A percentile compares a stretch with the other conserved stretches of the same genome.
phyloP scores from a whole-genome alignment of 2,888 invertebrate genomes.

The Hecatera dysodea region DNA sequence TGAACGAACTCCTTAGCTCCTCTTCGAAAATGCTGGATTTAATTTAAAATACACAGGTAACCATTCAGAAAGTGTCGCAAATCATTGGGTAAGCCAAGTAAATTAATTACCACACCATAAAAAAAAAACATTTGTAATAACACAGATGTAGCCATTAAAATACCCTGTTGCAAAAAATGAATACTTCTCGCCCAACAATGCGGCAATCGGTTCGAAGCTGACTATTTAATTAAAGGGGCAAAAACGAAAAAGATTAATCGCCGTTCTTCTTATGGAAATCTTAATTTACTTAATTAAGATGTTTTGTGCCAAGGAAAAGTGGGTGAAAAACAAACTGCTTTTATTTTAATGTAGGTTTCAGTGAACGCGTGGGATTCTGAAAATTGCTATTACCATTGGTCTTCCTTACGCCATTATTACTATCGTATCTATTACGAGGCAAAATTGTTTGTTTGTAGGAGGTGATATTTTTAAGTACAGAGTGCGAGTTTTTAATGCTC shows the following conservation, averaged over 20 bases:
- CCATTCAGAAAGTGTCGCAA: slow-evolving; percentile 1
- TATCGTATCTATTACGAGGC: no score
- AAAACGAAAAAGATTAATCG: slow-evolving; percentile 78
- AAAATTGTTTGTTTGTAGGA: no score
- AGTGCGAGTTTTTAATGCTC: no score
- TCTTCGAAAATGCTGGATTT: no score
- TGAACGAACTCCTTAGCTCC: no score
- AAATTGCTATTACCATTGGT: no score
- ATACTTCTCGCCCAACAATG: slow-evolving; percentile 40
- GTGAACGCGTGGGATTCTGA: slow-evolving; percentile 35
- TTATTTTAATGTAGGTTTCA: slow-evolving; percentile 46
- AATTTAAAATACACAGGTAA: no score
- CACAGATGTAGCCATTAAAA: slow-evolving; percentile 7
- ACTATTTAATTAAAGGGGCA: slow-evolving; percentile 78
- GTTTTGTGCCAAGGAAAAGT: slow-evolving; percentile 72
- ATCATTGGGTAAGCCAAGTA: background rate
- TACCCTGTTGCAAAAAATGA: slow-evolving; percentile 9
- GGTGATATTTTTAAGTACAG: no score
- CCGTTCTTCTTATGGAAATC: slow-evolving; percentile 76
- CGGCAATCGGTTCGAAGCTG: slow-evolving; percentile 55
- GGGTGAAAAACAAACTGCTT: slow-evolving; percentile 72
- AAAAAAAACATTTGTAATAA: background rate
- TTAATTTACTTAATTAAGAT: slow-evolving; percentile 84
- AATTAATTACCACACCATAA: slow-evolving; percentile 15
- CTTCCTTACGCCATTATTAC: no score